Percentiles rank a stretch among this genome's conserved stretches.
phyloP scores from a whole-genome alignment of 2,888 invertebrate genomes.

The Asteroscopus sphinx region DNA sequence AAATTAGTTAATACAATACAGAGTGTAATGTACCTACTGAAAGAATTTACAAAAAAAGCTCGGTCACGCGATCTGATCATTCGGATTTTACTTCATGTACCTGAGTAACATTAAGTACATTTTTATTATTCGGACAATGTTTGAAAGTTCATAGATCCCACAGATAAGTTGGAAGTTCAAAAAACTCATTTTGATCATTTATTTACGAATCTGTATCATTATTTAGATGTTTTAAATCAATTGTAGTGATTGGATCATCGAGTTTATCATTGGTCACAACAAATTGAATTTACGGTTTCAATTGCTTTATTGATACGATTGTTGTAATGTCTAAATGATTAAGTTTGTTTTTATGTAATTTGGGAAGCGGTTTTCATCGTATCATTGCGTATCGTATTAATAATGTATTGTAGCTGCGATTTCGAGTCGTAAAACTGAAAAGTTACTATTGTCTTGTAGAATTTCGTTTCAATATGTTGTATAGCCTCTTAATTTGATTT shows the following conservation, averaged over 20 bases:
- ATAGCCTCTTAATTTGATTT: slow-evolving; percentile 57
- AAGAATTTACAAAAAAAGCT: slow-evolving; percentile 40
- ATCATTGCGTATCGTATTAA: slow-evolving; percentile 16
- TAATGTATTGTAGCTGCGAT: slow-evolving; percentile 7
- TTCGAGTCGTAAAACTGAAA: slow-evolving; percentile 16
- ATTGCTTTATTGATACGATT: slow-evolving; percentile 21
- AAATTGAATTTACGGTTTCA: slow-evolving; percentile 7
- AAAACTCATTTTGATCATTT: slow-evolving; percentile 25
- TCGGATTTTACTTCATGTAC: slow-evolving; percentile 24
- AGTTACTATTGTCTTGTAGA: slow-evolving; percentile 13
- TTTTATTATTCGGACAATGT: slow-evolving; percentile 15
- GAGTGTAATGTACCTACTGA: slow-evolving; percentile 12
- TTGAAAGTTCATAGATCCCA: slow-evolving; percentile 7
- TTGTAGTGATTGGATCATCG: slow-evolving; percentile 14
- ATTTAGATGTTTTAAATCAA: slow-evolving; percentile 6
- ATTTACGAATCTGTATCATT: slow-evolving; percentile 9
- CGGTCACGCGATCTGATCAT: slow-evolving; percentile 38
- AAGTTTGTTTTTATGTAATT: slow-evolving; percentile 28
- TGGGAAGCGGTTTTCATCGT: slow-evolving; percentile 25
- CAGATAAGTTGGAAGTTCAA: slow-evolving; percentile 32
- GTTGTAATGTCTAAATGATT: slow-evolving; percentile 19
- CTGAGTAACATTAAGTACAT: slow-evolving; percentile 5
- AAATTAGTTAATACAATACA: slow-evolving; percentile 8
- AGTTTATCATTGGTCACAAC: slow-evolving; percentile 12
- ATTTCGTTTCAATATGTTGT: slow-evolving; percentile 38